Evolutionary conservation across 2,113 vertebrate species (phyloP).

Genomic region (Paralichthys olivaceus): DNA sequence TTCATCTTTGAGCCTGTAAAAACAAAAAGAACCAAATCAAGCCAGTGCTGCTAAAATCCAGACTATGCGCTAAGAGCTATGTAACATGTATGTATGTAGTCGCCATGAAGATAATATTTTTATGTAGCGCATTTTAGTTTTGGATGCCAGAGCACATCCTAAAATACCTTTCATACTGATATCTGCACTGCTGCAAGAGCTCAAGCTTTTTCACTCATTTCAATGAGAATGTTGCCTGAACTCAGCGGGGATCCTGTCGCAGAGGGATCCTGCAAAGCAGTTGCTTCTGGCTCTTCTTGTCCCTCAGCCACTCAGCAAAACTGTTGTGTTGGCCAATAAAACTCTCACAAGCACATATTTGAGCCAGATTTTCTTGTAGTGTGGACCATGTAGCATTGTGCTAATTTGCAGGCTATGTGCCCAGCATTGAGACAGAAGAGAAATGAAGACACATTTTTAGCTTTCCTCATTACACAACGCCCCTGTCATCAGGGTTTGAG

Average conservation of each 20-base stretch:
- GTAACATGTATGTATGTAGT: not conserved
- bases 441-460: not conserved
- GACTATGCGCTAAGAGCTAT: not conserved
- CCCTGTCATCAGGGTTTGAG: not conserved
- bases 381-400: constrained; percentile 2
- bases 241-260: not conserved
- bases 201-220: constrained; percentile 16
- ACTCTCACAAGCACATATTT: constrained; percentile 1
- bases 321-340: not conserved
- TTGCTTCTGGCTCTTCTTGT: not conserved
- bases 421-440: constrained; percentile 4
- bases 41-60: not conserved
- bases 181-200: not conserved
- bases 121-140: constrained; percentile 19
- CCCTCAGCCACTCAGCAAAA: constrained; percentile 12
- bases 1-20: constrained; percentile 35
- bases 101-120: not conserved
- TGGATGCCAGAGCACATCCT: not conserved
- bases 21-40: constrained; percentile 31
- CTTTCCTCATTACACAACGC: not conserved
- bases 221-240: not conserved
- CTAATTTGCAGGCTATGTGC: constrained; percentile 26
- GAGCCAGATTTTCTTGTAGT: not conserved
- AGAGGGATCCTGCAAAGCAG: not conserved
- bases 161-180: constrained; percentile 9